Base-by-base conservation (phyloP, 2,113 vertebrate species). In the Thinocorus orbignyianus region DNA sequence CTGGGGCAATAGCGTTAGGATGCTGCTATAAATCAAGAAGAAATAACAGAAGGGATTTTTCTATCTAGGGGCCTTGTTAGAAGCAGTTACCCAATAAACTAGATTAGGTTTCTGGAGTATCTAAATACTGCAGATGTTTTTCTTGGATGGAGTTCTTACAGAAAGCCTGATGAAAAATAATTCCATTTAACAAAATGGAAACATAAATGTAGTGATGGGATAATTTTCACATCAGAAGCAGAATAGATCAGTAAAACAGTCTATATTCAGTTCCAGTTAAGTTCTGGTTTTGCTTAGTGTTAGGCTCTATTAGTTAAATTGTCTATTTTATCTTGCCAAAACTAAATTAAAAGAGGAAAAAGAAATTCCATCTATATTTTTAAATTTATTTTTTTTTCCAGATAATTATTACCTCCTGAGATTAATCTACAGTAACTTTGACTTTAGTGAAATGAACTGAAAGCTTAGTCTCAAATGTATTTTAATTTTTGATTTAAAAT, bases 401-500 rank as follows among this genome's bases (percentile, higher is more conserved):
- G 65, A 51, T 78, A 48, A 77, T 46, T 73, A 49, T 76, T 89
- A 42, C 41, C 35, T 83, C 28, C 42, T 60, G 35, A 78, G 24
- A 25, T 65, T 83, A 70, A 48, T 78, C 44, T 84, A 41, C 28
- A 71, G 30, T 83, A 70, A 76, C 9, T 62, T 44, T 52, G 31
- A 88, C 41, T 93, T 92, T 3, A 11, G 33, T 73, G 64, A 83
- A 62, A 91, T 58, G 3, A 94, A 70, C 74, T 62, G 46, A 83
- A 86, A 64, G 3, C 76, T 69, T 76, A 70, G 58, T 73, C 58
- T 9, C 42, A 78, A 48, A 18, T 81, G 17, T 62, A 66, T 87
- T 89, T 83, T 91, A 77, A 72, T 70, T 90, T n/a, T 93, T 82
- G 23, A 73, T 80, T 93, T 90, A 54, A 92, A 90, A 84, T 65